phyloP scores from a whole-genome alignment of 2,113 vertebrate species.

The Oplegnathus fasciatus region DNA sequence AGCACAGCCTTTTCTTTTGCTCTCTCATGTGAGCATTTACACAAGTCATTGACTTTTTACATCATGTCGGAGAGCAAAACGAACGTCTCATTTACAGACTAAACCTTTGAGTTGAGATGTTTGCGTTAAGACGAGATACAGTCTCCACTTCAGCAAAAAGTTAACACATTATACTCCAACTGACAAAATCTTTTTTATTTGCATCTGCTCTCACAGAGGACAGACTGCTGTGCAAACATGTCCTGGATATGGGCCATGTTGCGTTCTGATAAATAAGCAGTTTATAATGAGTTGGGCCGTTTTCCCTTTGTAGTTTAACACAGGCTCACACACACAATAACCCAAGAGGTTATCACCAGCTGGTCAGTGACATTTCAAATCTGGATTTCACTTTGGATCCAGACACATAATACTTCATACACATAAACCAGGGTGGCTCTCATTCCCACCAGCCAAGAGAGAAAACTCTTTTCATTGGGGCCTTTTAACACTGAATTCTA shows the following conservation, averaged over 20 bases:
- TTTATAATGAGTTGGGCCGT: neutral
- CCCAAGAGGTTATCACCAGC: neutral
- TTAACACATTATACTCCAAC: slow-evolving; percentile 1
- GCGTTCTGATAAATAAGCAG: slow-evolving; percentile 2
- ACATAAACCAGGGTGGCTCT: neutral
- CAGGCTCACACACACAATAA: neutral
- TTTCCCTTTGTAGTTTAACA: neutral
- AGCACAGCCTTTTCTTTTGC: slow-evolving; percentile 55
- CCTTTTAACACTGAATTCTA: neutral
- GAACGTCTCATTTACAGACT: slow-evolving; percentile 5
- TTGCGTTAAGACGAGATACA: slow-evolving; percentile 29
- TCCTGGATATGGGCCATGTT: neutral
- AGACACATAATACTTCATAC: slow-evolving; percentile 16
- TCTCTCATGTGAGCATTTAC: slow-evolving; percentile 48
- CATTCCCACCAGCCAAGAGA: neutral
- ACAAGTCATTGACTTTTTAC: slow-evolving; percentile 61
- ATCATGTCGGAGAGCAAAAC: slow-evolving; percentile 20
- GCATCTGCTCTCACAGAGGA: slow-evolving; percentile 50
- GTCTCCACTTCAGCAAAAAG: slow-evolving; percentile 23
- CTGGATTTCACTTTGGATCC: slow-evolving; percentile 8
- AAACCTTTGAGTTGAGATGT: slow-evolving; percentile 48
- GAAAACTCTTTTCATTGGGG: neutral
- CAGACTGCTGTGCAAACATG: slow-evolving; percentile 1
- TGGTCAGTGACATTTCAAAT: slow-evolving; percentile 1
- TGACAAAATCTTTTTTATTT: neutral